Base-by-base conservation (phyloP, 2,797 vertebrate genomes). In the Sardinella longiceps region DNA sequence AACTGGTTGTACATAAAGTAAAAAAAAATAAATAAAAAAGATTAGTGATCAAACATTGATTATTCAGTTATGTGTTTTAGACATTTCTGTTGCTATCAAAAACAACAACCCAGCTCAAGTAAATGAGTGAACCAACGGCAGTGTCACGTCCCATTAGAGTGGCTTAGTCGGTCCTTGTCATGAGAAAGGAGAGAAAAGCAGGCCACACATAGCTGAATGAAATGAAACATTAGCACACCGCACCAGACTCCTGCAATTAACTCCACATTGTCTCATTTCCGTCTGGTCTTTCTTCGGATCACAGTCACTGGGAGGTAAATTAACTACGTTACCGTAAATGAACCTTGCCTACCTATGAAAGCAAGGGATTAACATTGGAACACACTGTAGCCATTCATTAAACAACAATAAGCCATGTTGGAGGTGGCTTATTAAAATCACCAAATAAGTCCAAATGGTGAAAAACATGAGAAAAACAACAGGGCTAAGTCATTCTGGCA, bases 231-330 rank as follows among this genome's bases (percentile, higher is more conserved):
- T 86, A 86, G 66, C 63, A 86, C 80, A 85, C 86, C 48, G 74
- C 83, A 63, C 30, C 84, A 88, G 83, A 85, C 88, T 84, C 82
- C 51, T 86, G 81, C 85, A 86, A 84, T 88, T 83, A 88, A 58
- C 56, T 86, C 15, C 15, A 82, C 39, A 74, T 86, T 86, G 86
- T 81, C 84, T 90, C 60, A 85, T 88, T 88, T 86, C 53, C 33
- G 60, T 85, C 77, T 84, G 53, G 77, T 82, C 43, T 37, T 46
- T 84, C 58, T 80, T 82, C 80, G 63, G 80, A 88, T 84, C 84
- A 85, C 81, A 83, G 82, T 85, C 81, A 80, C 81, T 33, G 70
- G 77, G 84, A 83, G 85, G 80, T 82, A 81, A 86, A 86, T 86
- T 85, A 74, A 88, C 85, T 82, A 84, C 81, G 81, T 77, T 48